Evolutionary conservation across 2,888 invertebrate species (phyloP).

Genomic region (Timandra comae): DNA sequence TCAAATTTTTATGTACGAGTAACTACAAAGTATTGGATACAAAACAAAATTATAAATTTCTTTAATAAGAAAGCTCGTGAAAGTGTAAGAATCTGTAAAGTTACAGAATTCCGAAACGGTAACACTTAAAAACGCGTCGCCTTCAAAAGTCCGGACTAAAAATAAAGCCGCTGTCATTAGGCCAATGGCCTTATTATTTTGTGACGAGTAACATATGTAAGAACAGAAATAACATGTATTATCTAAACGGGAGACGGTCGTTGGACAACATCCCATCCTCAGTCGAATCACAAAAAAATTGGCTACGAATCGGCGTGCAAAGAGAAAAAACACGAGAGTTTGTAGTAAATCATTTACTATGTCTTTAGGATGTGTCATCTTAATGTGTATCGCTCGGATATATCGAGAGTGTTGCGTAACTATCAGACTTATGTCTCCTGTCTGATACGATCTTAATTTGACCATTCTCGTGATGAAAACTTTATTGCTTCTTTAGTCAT

Average conservation of each 20-base stretch:
- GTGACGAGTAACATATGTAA: conserved; percentile 72
- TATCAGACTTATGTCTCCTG: conserved; percentile 24
- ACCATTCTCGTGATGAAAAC: conserved; percentile 31
- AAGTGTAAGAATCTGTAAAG: conserved; percentile 27
- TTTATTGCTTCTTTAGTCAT: conserved; percentile 23
- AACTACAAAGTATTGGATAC: no score
- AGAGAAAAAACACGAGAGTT: conserved; percentile 32
- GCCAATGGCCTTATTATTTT: conserved; percentile 74
- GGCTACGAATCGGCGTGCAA: conserved; percentile 54
- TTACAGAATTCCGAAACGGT: conserved; percentile 30
- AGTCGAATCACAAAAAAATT: conserved; percentile 49
- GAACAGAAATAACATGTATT: conserved; percentile 67
- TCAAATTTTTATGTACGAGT: no score
- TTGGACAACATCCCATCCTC: conserved; percentile 44
- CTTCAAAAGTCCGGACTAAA: conserved; percentile 53
- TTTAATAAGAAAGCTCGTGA: conserved; percentile 19
- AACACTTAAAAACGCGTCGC: conserved; percentile 48
- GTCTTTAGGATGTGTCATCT: conserved; percentile 43
- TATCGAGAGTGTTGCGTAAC: conserved; percentile 39
- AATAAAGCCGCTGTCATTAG: conserved; percentile 68
- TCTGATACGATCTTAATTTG: conserved; percentile 28
- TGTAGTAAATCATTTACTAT: conserved; percentile 54
- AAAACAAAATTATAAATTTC: no score
- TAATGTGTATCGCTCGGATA: conserved; percentile 36
- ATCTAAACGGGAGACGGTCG: conserved; percentile 64